A percentile compares a stretch with the other conserved stretches of the same genome.
phyloP scores from a whole-genome alignment of 2,113 vertebrate genomes.

The Petaurus breviceps region DNA sequence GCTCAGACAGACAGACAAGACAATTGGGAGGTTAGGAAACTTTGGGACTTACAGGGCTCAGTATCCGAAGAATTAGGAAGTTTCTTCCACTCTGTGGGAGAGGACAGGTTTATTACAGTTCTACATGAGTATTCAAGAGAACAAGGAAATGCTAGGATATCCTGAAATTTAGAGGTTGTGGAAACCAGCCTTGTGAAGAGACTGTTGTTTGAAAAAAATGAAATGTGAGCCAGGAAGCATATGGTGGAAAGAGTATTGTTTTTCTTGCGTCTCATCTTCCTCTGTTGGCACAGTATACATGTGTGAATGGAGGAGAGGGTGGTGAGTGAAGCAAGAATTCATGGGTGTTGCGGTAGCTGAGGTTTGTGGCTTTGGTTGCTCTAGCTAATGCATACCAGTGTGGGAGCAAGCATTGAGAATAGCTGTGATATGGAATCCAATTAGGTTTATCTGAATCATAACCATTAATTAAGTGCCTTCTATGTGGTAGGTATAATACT shows the following conservation, averaged over 20 bases:
- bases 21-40: neutral
- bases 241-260: neutral
- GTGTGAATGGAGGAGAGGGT: neutral
- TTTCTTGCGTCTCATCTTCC: neutral
- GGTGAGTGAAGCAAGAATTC: neutral
- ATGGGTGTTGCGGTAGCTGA: neutral
- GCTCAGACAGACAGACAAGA: neutral
- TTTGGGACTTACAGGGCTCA: neutral
- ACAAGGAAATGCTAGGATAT: neutral
- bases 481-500: neutral
- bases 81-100: neutral
- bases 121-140: neutral
- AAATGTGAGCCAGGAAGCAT: neutral
- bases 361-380: neutral
- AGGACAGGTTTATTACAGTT: neutral
- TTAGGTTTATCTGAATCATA: neutral
- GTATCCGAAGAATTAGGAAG: neutral
- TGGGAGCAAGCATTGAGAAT: neutral
- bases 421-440: neutral
- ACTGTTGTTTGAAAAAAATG: neutral
- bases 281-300: neutral
- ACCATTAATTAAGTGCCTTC: neutral
- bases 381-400: neutral
- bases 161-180: neutral
- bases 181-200: neutral